Evolutionary conservation across 1,140 invertebrate species (phyloP), one percentile per base, ranked within the genome.

Genomic region (Procambarus virginalis): DNA sequence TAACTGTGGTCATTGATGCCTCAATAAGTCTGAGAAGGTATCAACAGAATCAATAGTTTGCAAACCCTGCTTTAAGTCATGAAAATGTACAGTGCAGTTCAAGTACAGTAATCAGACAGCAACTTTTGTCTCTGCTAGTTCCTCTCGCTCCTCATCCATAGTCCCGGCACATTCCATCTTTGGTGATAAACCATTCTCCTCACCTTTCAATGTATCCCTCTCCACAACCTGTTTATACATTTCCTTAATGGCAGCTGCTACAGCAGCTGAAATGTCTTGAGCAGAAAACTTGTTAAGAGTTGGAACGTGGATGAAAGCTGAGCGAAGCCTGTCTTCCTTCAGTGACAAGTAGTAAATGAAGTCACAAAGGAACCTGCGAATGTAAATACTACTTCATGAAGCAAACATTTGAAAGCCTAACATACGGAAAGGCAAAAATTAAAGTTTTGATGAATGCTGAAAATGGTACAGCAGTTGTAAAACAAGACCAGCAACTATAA

Each of bases 281-380:
- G 70, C 78, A n/a, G 73, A 94, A 3, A 93, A 93, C 79, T 93
- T 92, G 81, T 94, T 92, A 22, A 95, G 89, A 20, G 94, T 94
- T 55, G 95, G 95, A 22, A 95, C 94, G 91, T 95, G 95, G 68
- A 95, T 94, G 92, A 95, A 95, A 3, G 94, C 94, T n/a, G 94
- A 93, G 34, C 93, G 92, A 22, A 91, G 92, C 76, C 91, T 92
- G 91, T 95, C 93, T 58, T 94, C 93, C 87, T 93, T 92, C 77
- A 95, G 92, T 49, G 94, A 95, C 55, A 93, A 92, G 92, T 94
- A 95, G 93, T 94, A 95, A 58, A 94, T 94, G 92, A 94, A 95
- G 89, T 95, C 95, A 93, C 95, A 95, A 10, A 95, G 92, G 91
- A 95, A 95, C 78, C 91, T 91, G 77, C n/a, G 86, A 77, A 14